Evolutionary conservation across 2,888 invertebrate species (phyloP).

Genomic region (Boloria selene): DNA sequence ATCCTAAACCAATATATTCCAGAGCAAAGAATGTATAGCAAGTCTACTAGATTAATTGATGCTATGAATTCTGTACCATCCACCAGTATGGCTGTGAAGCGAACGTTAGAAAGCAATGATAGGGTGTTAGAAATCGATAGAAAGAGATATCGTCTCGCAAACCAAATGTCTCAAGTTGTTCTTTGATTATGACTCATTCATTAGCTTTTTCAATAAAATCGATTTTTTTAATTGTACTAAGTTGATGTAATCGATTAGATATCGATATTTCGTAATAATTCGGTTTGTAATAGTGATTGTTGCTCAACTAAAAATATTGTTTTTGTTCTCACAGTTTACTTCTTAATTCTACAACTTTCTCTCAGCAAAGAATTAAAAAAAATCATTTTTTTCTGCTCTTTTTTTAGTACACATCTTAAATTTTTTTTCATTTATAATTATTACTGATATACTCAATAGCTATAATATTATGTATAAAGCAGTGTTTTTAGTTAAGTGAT

Average conservation of each 20-base stretch:
- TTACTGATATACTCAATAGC: neutral
- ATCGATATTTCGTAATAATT: slow-evolving; percentile 19
- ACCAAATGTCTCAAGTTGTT: slow-evolving; percentile 71
- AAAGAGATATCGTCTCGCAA: slow-evolving; percentile 64
- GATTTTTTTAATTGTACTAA: neutral
- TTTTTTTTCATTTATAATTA: no score
- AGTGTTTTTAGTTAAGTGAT: neutral
- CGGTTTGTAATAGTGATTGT: slow-evolving; percentile 1
- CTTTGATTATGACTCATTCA: slow-evolving; percentile 56
- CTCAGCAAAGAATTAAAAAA: no score
- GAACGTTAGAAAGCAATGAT: slow-evolving; percentile 57
- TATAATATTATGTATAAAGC: neutral
- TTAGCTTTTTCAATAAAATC: slow-evolving; percentile 45
- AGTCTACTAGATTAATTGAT: slow-evolving; percentile 64
- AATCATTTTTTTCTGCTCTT: no score
- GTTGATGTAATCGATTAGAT: slow-evolving; percentile 2
- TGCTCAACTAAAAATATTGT: neutral
- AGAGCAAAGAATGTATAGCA: slow-evolving; percentile 54
- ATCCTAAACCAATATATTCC: slow-evolving; percentile 34
- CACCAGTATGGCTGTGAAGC: slow-evolving; percentile 66
- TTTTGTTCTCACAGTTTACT: no score
- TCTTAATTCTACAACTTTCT: no score
- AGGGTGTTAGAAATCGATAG: slow-evolving; percentile 56
- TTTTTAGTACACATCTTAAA: no score
- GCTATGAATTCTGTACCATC: slow-evolving; percentile 59